Conservation (phyloP, 2,797 vertebrate genomes). For the Argyrosomus regius region DNA sequence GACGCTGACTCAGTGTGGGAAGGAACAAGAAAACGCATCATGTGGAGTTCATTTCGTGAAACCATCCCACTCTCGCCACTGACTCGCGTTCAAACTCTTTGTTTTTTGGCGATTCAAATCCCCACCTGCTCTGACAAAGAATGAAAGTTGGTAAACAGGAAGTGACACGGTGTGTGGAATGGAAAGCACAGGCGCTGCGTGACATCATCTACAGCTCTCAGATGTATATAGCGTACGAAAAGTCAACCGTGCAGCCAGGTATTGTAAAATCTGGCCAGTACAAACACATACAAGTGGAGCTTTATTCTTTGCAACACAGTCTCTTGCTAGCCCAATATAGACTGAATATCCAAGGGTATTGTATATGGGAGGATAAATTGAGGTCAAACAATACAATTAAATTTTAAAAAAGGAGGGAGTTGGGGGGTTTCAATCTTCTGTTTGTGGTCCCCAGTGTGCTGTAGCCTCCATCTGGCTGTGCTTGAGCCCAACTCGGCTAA, state of each 20-base stretch:
- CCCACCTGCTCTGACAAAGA: neutral
- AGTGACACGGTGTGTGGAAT: constrained; percentile 45
- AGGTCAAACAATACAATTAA: constrained; percentile 32
- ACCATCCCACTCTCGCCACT: neutral
- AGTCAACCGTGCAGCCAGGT: constrained; percentile 54
- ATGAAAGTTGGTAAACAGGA: constrained; percentile 43
- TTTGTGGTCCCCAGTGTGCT: constrained; percentile 58
- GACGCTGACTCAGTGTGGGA: neutral
- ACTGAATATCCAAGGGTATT: constrained; percentile 33
- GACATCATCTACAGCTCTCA: constrained; percentile 50
- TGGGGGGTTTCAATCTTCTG: constrained; percentile 43
- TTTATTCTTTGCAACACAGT: constrained; percentile 48
- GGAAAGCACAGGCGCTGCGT: constrained; percentile 58
- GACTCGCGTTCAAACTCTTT: neutral
- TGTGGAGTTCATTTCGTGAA: neutral
- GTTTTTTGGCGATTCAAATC: constrained; percentile 1
- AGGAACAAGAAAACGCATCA: neutral
- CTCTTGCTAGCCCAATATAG: constrained; percentile 47
- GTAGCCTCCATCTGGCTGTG: constrained; percentile 46
- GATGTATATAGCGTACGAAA: constrained; percentile 41
- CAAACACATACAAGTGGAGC: constrained; percentile 55
- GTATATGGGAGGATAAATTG: constrained; percentile 43
- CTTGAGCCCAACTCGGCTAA: constrained; percentile 10
- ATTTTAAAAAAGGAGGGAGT: neutral
- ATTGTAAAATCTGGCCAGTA: constrained; percentile 42